Evolutionary conservation across 2,113 vertebrate genomes (phyloP).

Genomic region (Periophthalmodon schlosseri): DNA sequence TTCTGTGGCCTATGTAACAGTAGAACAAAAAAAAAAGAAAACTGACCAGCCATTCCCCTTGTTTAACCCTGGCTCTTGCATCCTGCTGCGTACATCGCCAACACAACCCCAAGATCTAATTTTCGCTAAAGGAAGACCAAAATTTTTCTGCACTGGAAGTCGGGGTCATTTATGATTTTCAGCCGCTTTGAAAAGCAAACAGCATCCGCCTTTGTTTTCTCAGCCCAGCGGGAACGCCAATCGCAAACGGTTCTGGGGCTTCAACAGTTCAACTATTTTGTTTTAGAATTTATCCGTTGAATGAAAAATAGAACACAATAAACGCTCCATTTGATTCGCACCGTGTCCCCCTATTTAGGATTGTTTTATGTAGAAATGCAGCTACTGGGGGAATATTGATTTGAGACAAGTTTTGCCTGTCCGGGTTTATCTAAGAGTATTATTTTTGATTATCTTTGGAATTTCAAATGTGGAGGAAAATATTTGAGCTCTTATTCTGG

Average conservation of each 20-base stretch:
- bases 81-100: slow-evolving; percentile 22
- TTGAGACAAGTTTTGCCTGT: neutral
- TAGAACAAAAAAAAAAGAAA: neutral
- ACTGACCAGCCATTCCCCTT: slow-evolving; percentile 15
- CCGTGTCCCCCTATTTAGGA: neutral
- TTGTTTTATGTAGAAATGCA: neutral
- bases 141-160: neutral
- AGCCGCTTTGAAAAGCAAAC: slow-evolving; percentile 11
- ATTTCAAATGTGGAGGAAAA: neutral
- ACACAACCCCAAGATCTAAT: slow-evolving; percentile 7
- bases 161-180: neutral
- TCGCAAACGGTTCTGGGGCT: neutral
- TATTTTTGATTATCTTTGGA: slow-evolving; percentile 2
- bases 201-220: slow-evolving; percentile 5
- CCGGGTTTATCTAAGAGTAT: neutral
- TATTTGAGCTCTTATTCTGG: neutral
- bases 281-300: slow-evolving; percentile 5
- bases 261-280: slow-evolving; percentile 9
- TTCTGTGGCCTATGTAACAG: neutral
- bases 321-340: neutral
- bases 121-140: neutral
- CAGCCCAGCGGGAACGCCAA: neutral
- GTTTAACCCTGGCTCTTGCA: slow-evolving; percentile 24
- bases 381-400: neutral
- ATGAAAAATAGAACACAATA: slow-evolving; percentile 7